Evolutionary conservation across 2,797 vertebrate species (phyloP), one percentile per base, ranked within the genome.

Genomic region (Manis javanica): DNA sequence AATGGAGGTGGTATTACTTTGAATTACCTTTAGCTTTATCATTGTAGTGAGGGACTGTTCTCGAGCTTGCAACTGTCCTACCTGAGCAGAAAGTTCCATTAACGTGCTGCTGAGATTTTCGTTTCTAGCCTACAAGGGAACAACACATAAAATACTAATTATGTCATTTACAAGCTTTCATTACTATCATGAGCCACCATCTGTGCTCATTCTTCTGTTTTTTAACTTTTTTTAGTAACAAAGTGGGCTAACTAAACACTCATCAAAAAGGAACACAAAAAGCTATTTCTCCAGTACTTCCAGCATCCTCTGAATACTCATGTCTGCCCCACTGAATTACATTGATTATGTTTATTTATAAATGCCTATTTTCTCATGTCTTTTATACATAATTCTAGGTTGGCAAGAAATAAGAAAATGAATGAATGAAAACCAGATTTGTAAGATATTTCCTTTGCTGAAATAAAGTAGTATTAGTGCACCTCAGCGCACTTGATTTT

Each of bases 21-120:
- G 4, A 78, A 5, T 98, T 98, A 99, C 99, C 99, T 99, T 99
- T 24, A 99, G 98, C 96, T 98, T 99, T 74, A 99, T 99, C 99
- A 99, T 98, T 1, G 99, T 98, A 34, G 99, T 98, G 53, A 99
- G 98, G 64, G 99, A 99, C 97, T 99, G 99, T 88, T 99, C 99
- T 31, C 99, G 99, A 0, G 98, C 99, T 97, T 99, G 99, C 95
- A 99, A 97, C 72, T 99, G 99, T 57, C 99, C 99, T 69, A 99
- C 98, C 91, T 99, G 99, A 91, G 98, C 98, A 86, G 99, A 99
- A 93, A 99, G 98, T 53, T 99, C 98, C 97, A 98, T 97, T 85
- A 99, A 82, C 0, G 98, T 99, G 89, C 98, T 98, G 98, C 98
- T 99, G 81, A 99, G 99, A 94, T 98, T 99, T 95, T 98, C 98